A percentile compares a stretch with the other conserved stretches of the same genome.
phyloP scores from a whole-genome alignment of 2,113 vertebrate species.

The Anolis sagrei region DNA sequence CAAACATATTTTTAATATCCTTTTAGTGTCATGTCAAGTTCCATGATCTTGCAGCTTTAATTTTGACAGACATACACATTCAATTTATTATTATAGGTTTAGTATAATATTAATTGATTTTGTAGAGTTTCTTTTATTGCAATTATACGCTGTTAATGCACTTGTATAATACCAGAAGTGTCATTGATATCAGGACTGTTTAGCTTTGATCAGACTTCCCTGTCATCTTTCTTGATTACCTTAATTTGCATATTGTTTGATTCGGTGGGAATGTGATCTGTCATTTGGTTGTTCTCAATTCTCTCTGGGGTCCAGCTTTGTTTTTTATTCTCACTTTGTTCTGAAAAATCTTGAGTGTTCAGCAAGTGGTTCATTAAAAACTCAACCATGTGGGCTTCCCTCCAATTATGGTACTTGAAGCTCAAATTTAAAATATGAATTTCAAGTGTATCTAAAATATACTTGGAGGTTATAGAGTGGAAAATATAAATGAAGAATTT shows the following conservation, averaged over 20 bases:
- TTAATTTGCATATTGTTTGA: conserved; percentile 61
- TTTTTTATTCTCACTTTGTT: conserved; percentile 49
- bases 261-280: conserved; percentile 57
- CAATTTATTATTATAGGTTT: conserved; percentile 41
- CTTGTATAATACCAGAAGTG: conserved; percentile 54
- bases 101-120: conserved; percentile 43
- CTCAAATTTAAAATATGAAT: conserved; percentile 32
- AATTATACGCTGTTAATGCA: conserved; percentile 58
- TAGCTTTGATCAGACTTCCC: conserved; percentile 56
- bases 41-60: neutral
- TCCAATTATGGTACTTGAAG: conserved; percentile 39
- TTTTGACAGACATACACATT: neutral
- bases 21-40: neutral
- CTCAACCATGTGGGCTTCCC: conserved; percentile 29
- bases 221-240: conserved; percentile 62
- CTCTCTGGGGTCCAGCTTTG: conserved; percentile 59
- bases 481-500: neutral
- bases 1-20: neutral
- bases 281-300: conserved; percentile 31
- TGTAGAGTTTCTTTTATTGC: conserved; percentile 51
- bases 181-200: conserved; percentile 49
- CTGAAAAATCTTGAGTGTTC: conserved; percentile 48
- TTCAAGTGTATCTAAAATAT: conserved; percentile 32
- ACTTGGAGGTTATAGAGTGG: conserved; percentile 5
- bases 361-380: conserved; percentile 60